Evolutionary conservation across 2,888 invertebrate species (phyloP), one percentile per base, ranked within the genome.

Genomic region (Drosophila phalerata): DNA sequence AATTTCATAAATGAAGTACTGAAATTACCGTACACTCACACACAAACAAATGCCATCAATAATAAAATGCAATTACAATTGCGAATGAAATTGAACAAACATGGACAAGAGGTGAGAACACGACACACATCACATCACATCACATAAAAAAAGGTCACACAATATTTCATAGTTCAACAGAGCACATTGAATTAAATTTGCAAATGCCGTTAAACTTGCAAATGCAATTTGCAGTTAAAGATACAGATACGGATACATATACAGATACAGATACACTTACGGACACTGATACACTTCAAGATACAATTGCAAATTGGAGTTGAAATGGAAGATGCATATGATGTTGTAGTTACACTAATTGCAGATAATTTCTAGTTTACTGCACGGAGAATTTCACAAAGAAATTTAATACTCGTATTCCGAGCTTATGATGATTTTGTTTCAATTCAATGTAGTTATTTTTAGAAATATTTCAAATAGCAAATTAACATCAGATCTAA

Each of bases 1-100:
- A 81, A 85, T 81, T 81, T 78, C 85, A 81, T 84, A 81, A 86
- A 86, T 81, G 70, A 87, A 87, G 82, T 71, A 25, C 47, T 19
- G 5, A 11, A 42, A 49, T 64, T 72, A 67, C 76, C 75, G 79
- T 30, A 65, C 30, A 42, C 52, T 51, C 49, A 48, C 57, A 48
- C 57, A 47, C 10, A 55, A 77, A 67, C 55, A 68, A 69, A 69
- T 69, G 47, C 40, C 80, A 82, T 88, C 83, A 85, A 82, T 85
- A 88, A 88, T 79, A 60, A 83, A 82, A 71, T 68, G 69, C 86
- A 75, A 79, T 88, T 85, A 69, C 72, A 62, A 67, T 51, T 51
- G 63, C 64, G 22, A 57, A 57, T 65, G 72, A 28, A 61, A 68
- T 68, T 52, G 32, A 63, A 66, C 64, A 55, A 69, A 57, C 47